Percentiles rank a stretch among this genome's conserved stretches.
Conservation (phyloP, 2,113 vertebrate genomes). For the Elgaria multicarinata region DNA sequence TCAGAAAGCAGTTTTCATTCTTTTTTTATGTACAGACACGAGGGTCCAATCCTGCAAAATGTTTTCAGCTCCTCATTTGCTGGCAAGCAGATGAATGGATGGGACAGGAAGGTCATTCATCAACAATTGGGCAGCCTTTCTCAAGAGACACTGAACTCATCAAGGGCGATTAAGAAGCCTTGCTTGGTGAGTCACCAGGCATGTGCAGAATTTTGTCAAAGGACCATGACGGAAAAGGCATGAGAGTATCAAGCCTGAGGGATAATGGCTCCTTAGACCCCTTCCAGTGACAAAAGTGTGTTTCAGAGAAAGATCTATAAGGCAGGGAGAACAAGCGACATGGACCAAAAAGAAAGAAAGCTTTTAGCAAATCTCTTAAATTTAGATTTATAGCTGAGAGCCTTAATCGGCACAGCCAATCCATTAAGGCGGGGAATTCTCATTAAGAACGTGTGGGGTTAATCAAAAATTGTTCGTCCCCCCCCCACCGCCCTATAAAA, state of each 20-base stretch:
- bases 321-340: neutral
- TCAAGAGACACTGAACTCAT: neutral
- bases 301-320: slow-evolving; percentile 10
- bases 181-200: neutral
- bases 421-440: neutral
- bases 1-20: too few species aligned
- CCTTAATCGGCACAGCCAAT: neutral
- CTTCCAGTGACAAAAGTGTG: neutral
- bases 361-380: neutral
- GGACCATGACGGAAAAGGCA: neutral
- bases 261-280: neutral
- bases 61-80: neutral
- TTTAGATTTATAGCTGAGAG: neutral
- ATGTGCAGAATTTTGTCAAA: neutral
- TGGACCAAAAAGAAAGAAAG: neutral
- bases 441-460: neutral
- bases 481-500: neutral
- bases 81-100: neutral
- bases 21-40: neutral
- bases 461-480: neutral
- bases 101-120: neutral
- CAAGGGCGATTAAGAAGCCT: neutral
- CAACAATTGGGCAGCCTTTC: neutral
- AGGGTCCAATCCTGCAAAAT: neutral
- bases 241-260: neutral